Conservation (phyloP, 1,140 invertebrate genomes). For the Drosophila tristis region DNA sequence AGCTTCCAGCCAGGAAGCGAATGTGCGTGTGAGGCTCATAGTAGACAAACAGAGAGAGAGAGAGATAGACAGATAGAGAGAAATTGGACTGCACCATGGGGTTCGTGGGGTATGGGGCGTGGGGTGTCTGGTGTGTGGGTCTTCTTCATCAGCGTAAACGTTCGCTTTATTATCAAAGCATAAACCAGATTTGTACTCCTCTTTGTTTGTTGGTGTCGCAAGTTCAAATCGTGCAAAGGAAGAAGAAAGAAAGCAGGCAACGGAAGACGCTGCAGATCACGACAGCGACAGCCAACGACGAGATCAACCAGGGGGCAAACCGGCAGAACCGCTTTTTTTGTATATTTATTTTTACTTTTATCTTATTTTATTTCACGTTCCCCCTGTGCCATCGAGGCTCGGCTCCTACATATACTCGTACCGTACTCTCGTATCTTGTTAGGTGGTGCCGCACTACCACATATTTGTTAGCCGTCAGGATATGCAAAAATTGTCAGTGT, state of each 20-base stretch:
- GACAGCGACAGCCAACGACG: constrained; percentile 19
- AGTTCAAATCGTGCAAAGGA: constrained; percentile 81
- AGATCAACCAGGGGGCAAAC: constrained; percentile 54
- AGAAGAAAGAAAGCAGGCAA: constrained; percentile 49
- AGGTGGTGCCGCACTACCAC: constrained; percentile 13
- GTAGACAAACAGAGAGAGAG: background rate
- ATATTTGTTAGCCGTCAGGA: constrained; percentile 44
- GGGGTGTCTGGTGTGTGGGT: too few species aligned
- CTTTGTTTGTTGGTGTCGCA: constrained; percentile 63
- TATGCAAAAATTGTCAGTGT: constrained; percentile 36
- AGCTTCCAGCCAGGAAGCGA: constrained; percentile 30
- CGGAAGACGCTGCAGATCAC: constrained; percentile 56
- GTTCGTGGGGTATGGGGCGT: too few species aligned
- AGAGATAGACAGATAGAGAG: constrained; percentile 7
- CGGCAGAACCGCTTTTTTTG: constrained; percentile 76
- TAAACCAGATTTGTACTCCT: constrained; percentile 70
- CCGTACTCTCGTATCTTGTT: constrained; percentile 25
- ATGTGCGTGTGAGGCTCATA: background rate
- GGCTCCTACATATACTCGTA: background rate
- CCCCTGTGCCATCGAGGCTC: too few species aligned
- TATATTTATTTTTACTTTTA: constrained; percentile 18
- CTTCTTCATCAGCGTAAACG: constrained; percentile 45
- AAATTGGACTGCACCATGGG: constrained; percentile 15
- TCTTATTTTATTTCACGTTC: constrained; percentile 9
- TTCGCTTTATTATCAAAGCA: constrained; percentile 62